These are phyloP conservation scores for Diogma glabrata DNA, from an alignment of 2,888 invertebrate genomes.

Conservation along the genomic window DNA sequence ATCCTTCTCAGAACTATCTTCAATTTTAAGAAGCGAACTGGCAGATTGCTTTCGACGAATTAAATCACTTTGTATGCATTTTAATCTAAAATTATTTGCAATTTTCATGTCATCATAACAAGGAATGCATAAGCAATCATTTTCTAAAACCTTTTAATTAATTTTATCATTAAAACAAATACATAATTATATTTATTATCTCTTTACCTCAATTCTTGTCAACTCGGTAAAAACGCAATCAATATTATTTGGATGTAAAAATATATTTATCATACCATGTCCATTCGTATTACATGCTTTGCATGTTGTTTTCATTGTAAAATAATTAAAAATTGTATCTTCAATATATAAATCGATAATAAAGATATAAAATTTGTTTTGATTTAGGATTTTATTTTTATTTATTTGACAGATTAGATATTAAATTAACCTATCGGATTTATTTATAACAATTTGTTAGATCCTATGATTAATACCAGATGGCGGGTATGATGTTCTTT, in stretches of 20 bases:
- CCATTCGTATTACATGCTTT: constrained; percentile 5
- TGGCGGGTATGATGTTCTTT: too few species aligned
- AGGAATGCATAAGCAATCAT: constrained; percentile 16
- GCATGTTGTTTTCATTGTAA: constrained; percentile 4
- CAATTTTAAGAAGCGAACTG: too few species aligned
- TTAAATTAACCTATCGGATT: too few species aligned
- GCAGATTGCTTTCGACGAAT: constrained; percentile 6
- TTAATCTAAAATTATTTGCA: constrained; percentile 16
- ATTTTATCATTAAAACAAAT: background rate
- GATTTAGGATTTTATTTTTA: too few species aligned
- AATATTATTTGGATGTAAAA: constrained; percentile 8
- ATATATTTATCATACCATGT: constrained; percentile 6
- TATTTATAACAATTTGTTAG: too few species aligned
- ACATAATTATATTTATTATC: background rate
- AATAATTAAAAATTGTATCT: too few species aligned
- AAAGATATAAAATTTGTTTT: too few species aligned
- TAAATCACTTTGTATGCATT: constrained; percentile 15
- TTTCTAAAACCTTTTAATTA: constrained; percentile 10
- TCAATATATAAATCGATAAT: too few species aligned
- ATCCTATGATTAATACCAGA: too few species aligned
- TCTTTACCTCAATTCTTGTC: constrained; percentile 2
- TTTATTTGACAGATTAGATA: too few species aligned
- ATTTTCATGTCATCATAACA: constrained; percentile 18
- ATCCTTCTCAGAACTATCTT: too few species aligned
- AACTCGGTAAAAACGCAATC: constrained; percentile 1